These are phyloP conservation scores for Heliopora coerulea DNA, from an alignment of 92 coral and sea anemone species.

Conservation along the genomic window DNA sequence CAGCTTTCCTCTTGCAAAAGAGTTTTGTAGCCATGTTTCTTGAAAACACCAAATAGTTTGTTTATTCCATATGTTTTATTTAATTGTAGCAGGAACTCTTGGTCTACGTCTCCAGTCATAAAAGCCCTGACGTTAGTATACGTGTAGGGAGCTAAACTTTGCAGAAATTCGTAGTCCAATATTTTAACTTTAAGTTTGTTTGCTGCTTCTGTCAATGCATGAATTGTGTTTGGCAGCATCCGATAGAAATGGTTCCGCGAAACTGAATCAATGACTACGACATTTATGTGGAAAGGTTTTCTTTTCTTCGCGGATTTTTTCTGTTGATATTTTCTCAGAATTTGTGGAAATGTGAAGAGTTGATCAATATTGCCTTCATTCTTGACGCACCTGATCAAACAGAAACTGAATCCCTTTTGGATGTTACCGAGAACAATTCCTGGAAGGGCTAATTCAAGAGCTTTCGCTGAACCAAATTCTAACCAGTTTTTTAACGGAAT, in stretches of 20 bases:
- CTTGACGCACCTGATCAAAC: constrained; percentile 54
- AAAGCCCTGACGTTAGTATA: constrained; percentile 62
- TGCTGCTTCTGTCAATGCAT: constrained; percentile 52
- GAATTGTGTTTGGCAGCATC: constrained; percentile 54
- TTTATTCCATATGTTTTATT: constrained; percentile 59
- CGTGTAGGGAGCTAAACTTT: constrained; percentile 67
- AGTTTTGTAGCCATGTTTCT: constrained; percentile 73
- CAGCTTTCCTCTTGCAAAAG: constrained; percentile 91
- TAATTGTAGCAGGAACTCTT: not conserved
- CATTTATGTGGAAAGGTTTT: constrained; percentile 47
- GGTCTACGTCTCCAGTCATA: constrained; percentile 55
- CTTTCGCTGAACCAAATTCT: constrained; percentile 46
- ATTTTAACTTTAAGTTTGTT: constrained; percentile 40
- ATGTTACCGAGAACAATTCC: constrained; percentile 23
- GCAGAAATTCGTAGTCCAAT: constrained; percentile 72
- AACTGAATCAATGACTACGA: constrained; percentile 67
- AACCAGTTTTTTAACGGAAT: constrained; percentile 50
- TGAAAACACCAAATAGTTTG: constrained; percentile 55
- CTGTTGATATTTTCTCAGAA: constrained; percentile 7
- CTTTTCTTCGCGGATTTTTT: not conserved
- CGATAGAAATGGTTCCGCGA: constrained; percentile 80
- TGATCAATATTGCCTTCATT: constrained; percentile 49
- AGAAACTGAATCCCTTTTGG: constrained; percentile 52
- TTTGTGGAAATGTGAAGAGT: constrained; percentile 52
- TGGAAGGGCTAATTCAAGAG: constrained; percentile 54